Evolutionary conservation across 2,797 vertebrate genomes (phyloP).

Genomic region (Premnoplex brunnescens): DNA sequence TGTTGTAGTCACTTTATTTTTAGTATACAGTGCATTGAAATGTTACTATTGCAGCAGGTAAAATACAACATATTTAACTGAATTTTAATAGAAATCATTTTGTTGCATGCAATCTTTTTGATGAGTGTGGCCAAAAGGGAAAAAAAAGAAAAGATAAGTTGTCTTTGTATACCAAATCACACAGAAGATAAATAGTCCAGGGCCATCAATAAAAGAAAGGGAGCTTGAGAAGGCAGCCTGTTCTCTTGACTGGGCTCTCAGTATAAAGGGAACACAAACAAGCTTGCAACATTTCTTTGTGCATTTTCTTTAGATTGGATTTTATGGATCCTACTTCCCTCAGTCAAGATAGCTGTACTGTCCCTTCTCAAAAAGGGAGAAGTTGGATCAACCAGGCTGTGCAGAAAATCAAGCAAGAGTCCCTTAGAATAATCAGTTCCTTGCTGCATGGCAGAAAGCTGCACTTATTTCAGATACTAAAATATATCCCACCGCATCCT

Average conservation of each 20-base stretch:
- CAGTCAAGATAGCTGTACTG: not conserved
- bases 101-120: not conserved
- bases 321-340: not conserved
- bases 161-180: not conserved
- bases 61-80: not conserved
- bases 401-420: not conserved
- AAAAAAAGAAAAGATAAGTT: not conserved
- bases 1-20: not conserved
- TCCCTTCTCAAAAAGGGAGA: not conserved
- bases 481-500: not conserved
- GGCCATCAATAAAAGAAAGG: not conserved
- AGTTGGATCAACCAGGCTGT: accelerated
- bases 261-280: not conserved
- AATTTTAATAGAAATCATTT: not conserved
- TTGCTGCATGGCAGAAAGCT: not conserved
- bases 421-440: not conserved
- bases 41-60: not conserved
- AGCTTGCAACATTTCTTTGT: not conserved
- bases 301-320: not conserved
- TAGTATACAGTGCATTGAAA: not conserved
- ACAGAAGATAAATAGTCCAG: not conserved
- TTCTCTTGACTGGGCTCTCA: not conserved
- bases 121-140: not conserved
- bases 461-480: not conserved
- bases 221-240: not conserved